These are phyloP conservation scores for Corythoichthys intestinalis DNA, from an alignment of 2,113 vertebrate genomes.

Conservation along the genomic window DNA sequence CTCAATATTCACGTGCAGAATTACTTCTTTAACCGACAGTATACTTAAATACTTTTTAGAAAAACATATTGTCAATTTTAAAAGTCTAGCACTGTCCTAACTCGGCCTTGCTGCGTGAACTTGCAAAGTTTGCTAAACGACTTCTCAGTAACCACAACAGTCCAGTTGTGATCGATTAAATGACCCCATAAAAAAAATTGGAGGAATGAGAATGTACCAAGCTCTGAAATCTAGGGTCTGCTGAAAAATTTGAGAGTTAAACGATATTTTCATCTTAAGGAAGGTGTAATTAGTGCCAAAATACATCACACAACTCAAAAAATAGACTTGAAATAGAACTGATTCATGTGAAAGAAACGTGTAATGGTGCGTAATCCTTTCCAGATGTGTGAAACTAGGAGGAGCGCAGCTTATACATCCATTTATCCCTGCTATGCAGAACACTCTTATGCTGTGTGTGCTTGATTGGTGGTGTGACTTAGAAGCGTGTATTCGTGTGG, in stretches of 20 bases:
- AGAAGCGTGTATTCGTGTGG: slow-evolving; percentile 6
- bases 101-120: too few species aligned
- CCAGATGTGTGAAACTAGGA: slow-evolving; percentile 60
- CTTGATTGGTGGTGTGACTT: slow-evolving; percentile 18
- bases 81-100: not conserved
- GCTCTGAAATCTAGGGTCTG: slow-evolving; percentile 22
- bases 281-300: slow-evolving; percentile 43
- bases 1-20: not conserved
- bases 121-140: too few species aligned
- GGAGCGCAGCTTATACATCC: slow-evolving; percentile 47
- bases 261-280: slow-evolving; percentile 38
- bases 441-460: slow-evolving; percentile 15
- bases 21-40: slow-evolving; percentile 6
- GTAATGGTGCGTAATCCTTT: slow-evolving; percentile 50
- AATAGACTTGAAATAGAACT: slow-evolving; percentile 30
- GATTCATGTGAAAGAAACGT: slow-evolving; percentile 35
- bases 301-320: slow-evolving; percentile 37
- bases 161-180: too few species aligned
- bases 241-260: slow-evolving; percentile 32
- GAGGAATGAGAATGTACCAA: not conserved
- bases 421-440: slow-evolving; percentile 30
- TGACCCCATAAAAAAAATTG: too few species aligned
- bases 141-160: too few species aligned
- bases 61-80: not conserved
- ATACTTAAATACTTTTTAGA: not conserved